Conservation (phyloP, 2,797 vertebrate genomes). For the Champsocephalus gunnari region DNA sequence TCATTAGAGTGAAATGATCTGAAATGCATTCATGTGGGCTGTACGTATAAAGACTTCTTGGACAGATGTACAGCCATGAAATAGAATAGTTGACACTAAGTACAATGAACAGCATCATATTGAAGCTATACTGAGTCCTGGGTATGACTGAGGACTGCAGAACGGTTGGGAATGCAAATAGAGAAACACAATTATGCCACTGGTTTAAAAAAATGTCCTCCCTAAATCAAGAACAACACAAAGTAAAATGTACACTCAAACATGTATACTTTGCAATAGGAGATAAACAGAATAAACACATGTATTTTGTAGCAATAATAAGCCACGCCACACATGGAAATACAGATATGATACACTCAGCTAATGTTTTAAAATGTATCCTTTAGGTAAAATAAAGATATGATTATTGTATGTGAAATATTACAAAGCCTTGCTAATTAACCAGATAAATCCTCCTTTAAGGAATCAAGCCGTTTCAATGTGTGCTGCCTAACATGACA, state of each 20-base stretch:
- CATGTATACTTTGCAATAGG: not conserved
- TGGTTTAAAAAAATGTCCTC: not conserved
- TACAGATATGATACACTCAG: not conserved
- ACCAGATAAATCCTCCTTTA: conserved; percentile 34
- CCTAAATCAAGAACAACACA: conserved; percentile 1
- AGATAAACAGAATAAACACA: not conserved
- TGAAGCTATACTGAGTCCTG: not conserved
- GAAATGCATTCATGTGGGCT: not conserved
- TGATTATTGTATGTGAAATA: not conserved
- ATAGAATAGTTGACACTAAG: not conserved
- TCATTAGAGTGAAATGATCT: conserved; percentile 1
- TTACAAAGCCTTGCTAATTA: not conserved
- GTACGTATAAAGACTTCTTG: not conserved
- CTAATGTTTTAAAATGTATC: not conserved
- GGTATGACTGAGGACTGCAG: not conserved
- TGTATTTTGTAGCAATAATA: not conserved
- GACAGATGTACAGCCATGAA: not conserved
- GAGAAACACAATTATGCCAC: not conserved
- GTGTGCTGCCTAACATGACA: conserved; percentile 48
- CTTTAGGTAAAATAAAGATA: not conserved
- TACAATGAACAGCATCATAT: not conserved
- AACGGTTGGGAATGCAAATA: conserved; percentile 19
- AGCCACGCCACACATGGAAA: not conserved
- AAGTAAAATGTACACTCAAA: not conserved
- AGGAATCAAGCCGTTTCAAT: conserved; percentile 47